These are phyloP conservation scores for Ciconia maguari DNA, from an alignment of 2,113 vertebrate species.

Conservation along the genomic window DNA sequence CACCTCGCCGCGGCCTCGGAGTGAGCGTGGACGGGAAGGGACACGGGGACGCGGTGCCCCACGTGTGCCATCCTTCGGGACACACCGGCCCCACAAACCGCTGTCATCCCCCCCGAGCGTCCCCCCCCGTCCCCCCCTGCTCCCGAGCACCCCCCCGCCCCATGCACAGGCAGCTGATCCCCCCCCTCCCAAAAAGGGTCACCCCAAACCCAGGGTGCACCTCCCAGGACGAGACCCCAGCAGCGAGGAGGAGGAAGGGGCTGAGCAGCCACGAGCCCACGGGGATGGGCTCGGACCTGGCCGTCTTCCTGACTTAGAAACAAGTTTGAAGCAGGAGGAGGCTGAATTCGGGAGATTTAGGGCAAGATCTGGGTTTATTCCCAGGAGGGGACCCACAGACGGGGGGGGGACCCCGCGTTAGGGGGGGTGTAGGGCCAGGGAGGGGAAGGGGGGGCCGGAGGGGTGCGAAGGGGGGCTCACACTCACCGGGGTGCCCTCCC, in stretches of 20 bases:
- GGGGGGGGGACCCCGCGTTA: accelerated
- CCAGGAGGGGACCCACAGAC: background rate
- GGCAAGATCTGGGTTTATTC: background rate
- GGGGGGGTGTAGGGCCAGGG: no score
- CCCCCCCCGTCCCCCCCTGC: background rate
- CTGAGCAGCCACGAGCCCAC: background rate
- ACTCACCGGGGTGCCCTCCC: slow-evolving; percentile 23
- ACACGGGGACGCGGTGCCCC: background rate
- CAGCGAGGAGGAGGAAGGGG: background rate
- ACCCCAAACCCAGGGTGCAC: background rate
- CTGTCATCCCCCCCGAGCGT: accelerated
- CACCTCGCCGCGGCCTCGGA: accelerated
- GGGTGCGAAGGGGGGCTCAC: background rate
- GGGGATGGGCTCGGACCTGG: background rate
- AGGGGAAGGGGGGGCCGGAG: background rate
- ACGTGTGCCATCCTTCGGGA: background rate
- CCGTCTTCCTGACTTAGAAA: background rate
- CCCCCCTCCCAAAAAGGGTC: no score
- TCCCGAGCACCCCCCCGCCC: background rate
- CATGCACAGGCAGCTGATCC: background rate
- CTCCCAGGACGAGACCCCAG: background rate
- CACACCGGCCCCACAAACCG: accelerated
- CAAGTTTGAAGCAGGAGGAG: background rate
- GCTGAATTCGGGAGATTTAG: background rate
- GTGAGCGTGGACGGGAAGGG: accelerated